phyloP scores from a whole-genome alignment of 1,140 invertebrate genomes.

The Trissolcus basalis region DNA sequence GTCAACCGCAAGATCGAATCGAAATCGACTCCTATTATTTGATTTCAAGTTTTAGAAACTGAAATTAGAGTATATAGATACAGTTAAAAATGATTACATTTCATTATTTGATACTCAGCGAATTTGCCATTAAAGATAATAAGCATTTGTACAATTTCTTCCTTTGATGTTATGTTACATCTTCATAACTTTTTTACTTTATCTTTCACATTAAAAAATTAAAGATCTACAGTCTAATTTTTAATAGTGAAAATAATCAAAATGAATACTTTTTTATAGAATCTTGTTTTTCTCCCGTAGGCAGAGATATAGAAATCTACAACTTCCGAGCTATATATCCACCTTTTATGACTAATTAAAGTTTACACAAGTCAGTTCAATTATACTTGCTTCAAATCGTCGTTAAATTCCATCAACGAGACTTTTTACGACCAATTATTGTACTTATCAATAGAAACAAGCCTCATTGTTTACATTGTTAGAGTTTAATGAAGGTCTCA shows the following conservation, averaged over 20 bases:
- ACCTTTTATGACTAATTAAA: constrained; percentile 24
- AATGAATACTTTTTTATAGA: too few relatives aligned
- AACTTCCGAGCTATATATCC: constrained; percentile 8
- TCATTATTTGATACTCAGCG: too few relatives aligned
- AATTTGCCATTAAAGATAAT: too few relatives aligned
- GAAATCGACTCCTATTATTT: not conserved
- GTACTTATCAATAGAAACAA: constrained; percentile 49
- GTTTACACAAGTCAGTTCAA: constrained; percentile 13
- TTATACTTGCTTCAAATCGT: constrained; percentile 47
- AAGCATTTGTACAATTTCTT: too few relatives aligned
- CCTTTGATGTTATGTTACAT: too few relatives aligned
- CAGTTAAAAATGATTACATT: too few relatives aligned
- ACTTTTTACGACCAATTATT: constrained; percentile 56
- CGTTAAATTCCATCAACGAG: constrained; percentile 58
- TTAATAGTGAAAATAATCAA: too few relatives aligned
- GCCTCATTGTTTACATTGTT: constrained; percentile 32
- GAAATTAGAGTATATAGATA: constrained; percentile 8
- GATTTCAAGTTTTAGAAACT: not conserved
- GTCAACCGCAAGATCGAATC: constrained; percentile 1
- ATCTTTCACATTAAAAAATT: too few relatives aligned
- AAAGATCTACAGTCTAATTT: too few relatives aligned
- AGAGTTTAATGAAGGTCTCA: constrained; percentile 41
- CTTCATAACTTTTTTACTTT: too few relatives aligned
- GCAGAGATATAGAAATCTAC: too few relatives aligned
- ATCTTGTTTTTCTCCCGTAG: too few relatives aligned